These are phyloP conservation scores for Basileuterus tristriatus DNA, from an alignment of 2,797 vertebrate species.

Conservation along the genomic window DNA sequence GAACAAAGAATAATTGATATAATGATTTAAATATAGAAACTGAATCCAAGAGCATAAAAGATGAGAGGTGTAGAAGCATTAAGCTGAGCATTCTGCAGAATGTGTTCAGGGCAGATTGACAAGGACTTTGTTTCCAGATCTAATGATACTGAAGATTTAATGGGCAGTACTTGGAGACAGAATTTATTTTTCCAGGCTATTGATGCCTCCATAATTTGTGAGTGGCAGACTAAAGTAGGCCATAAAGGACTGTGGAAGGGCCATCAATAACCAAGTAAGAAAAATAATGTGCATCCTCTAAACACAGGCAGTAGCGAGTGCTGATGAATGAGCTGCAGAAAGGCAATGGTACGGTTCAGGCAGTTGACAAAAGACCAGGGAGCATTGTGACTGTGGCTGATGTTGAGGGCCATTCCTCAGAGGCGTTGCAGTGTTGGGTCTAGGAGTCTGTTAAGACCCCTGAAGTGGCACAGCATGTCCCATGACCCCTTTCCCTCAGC, in stretches of 20 bases:
- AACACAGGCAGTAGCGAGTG: background rate
- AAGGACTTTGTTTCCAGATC: background rate
- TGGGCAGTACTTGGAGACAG: background rate
- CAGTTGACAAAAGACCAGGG: background rate
- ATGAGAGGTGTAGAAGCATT: background rate
- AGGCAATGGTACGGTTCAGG: background rate
- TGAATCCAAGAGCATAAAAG: background rate
- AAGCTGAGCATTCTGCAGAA: background rate
- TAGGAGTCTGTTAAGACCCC: background rate
- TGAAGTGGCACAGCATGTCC: background rate
- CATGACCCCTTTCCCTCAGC: background rate
- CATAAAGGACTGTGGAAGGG: background rate
- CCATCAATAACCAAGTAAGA: slow-evolving; percentile 17
- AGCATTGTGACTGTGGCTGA: background rate
- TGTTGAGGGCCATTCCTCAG: background rate
- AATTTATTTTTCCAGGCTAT: slow-evolving; percentile 18
- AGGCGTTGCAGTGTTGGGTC: background rate
- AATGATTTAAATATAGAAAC: background rate
- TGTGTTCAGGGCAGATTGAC: background rate
- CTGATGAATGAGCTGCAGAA: slow-evolving; percentile 25
- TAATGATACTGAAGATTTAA: slow-evolving; percentile 19
- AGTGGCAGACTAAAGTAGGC: background rate
- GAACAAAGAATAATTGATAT: background rate
- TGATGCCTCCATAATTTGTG: slow-evolving; percentile 26
- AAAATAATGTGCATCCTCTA: background rate